Conservation (phyloP, 2,113 vertebrate species). For the Podiceps cristatus region DNA sequence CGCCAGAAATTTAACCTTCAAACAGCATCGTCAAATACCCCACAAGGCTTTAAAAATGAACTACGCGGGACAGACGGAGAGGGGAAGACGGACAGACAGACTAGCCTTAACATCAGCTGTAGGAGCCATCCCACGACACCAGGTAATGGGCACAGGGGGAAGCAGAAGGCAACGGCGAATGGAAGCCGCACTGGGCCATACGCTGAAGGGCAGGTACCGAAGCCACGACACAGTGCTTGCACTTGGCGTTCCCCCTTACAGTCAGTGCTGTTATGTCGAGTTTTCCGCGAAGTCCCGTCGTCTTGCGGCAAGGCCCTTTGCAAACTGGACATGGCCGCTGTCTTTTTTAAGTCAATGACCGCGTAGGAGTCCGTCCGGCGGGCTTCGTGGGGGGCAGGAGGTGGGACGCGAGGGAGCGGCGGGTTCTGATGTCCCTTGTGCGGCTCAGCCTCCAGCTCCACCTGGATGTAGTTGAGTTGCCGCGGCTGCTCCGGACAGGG, state of each 20-base stretch:
- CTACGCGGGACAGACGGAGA: background rate
- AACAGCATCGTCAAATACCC: background rate
- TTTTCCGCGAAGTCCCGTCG: constrained; percentile 96
- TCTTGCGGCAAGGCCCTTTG: constrained; percentile 96
- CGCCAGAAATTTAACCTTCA: constrained; percentile 8
- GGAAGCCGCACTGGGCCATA: background rate
- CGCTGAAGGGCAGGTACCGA: background rate
- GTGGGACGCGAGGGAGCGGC: background rate
- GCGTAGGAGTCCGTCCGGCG: constrained; percentile 92
- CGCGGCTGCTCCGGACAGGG: constrained; percentile 83
- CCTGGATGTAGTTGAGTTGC: constrained; percentile 99
- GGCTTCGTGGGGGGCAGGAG: constrained; percentile 25
- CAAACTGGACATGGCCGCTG: constrained; percentile 96
- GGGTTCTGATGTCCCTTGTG: constrained; percentile 52
- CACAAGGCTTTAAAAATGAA: constrained; percentile 44
- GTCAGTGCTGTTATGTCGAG: constrained; percentile 99
- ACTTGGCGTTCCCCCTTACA: constrained; percentile 72
- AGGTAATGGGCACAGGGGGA: background rate
- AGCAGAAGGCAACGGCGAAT: background rate
- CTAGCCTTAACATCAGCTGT: background rate
- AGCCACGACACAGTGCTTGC: constrained; percentile 12
- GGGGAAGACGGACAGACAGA: constrained; percentile 12
- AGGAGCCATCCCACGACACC: background rate
- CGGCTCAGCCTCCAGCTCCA: constrained; percentile 89
- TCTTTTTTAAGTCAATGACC: constrained; percentile 98